Percentiles rank a stretch among this genome's conserved stretches.
Conservation (phyloP, 2,113 vertebrate genomes). For the Coptodon rendalli region DNA sequence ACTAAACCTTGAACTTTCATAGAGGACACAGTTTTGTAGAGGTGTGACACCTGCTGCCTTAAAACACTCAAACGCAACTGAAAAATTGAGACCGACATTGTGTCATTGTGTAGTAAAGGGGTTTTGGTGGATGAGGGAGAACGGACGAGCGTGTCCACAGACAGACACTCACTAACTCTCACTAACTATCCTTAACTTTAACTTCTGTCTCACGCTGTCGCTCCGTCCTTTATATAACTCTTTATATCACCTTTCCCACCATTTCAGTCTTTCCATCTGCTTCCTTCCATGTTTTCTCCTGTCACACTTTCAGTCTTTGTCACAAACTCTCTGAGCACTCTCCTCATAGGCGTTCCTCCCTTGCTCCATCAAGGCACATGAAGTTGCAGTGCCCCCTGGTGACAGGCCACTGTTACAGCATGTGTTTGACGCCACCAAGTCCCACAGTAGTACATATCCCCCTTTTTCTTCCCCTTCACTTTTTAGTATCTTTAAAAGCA, state of each 20-base stretch:
- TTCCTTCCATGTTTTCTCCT: neutral
- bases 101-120: neutral
- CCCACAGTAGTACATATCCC: neutral
- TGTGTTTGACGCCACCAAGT: neutral
- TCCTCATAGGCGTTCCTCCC: neutral
- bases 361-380: constrained; percentile 62
- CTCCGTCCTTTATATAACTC: neutral
- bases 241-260: neutral
- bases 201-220: neutral
- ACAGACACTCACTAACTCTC: neutral
- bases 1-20: neutral
- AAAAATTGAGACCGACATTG: neutral
- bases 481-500: neutral
- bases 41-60: neutral
- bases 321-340: neutral
- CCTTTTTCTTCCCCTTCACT: neutral
- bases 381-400: constrained; percentile 97
- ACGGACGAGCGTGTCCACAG: neutral
- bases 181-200: neutral
- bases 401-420: constrained; percentile 44
- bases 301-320: constrained; percentile 22
- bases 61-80: neutral
- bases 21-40: neutral
- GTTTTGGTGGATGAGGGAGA: neutral
- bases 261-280: neutral